These are phyloP conservation scores for Nothura maculosa DNA, from an alignment of 2,797 vertebrate genomes.

Conservation along the genomic window DNA sequence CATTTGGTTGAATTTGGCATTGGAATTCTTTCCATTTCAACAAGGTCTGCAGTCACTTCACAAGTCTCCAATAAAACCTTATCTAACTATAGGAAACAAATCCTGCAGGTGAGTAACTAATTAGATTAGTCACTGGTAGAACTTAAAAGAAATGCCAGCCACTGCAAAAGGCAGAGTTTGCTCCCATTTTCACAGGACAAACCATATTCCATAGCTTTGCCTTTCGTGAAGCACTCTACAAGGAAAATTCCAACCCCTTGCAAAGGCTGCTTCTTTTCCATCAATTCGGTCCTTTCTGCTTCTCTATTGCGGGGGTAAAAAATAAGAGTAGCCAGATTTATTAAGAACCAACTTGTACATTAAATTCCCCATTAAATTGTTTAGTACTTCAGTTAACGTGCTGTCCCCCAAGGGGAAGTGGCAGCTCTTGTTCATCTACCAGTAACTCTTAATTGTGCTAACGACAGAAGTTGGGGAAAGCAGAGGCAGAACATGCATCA, in stretches of 20 bases:
- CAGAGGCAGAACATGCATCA: not conserved
- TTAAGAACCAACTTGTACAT: not conserved
- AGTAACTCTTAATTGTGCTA: constrained; percentile 55
- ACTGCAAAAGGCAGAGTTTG: not conserved
- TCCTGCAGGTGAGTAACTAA: constrained; percentile 27
- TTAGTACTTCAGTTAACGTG: not conserved
- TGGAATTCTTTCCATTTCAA: not conserved
- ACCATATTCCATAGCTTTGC: not conserved
- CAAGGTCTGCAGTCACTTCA: not conserved
- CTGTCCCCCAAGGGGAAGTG: constrained; percentile 41
- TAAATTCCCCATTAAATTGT: constrained; percentile 9
- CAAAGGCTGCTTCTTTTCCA: not conserved
- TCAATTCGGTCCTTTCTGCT: not conserved
- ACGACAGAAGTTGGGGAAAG: constrained; percentile 24
- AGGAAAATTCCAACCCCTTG: not conserved
- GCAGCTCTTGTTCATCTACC: constrained; percentile 55
- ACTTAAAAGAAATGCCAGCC: not conserved
- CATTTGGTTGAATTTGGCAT: too few relatives aligned
- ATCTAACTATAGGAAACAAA: not conserved
- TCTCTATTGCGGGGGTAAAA: not conserved
- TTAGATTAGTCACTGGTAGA: not conserved
- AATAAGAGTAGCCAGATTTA: not conserved
- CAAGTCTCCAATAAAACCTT: not conserved
- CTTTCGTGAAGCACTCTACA: not conserved
- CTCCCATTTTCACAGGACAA: not conserved